These are phyloP conservation scores for Amphimallon solstitiale DNA, from an alignment of 2,888 invertebrate genomes.

Conservation along the genomic window DNA sequence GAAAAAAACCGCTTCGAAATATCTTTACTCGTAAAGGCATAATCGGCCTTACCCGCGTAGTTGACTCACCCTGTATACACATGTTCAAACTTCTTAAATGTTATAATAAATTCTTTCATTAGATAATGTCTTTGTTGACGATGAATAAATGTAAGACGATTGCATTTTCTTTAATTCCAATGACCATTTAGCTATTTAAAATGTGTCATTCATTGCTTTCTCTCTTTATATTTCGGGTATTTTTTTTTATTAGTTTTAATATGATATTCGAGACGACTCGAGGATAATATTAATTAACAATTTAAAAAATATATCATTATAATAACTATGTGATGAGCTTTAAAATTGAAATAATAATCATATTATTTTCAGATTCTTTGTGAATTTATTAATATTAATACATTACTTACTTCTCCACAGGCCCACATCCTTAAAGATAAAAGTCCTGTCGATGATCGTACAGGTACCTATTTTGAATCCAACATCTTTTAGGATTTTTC, in stretches of 20 bases:
- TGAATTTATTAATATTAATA: not conserved
- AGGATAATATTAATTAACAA: too few species aligned
- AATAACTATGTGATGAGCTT: not conserved
- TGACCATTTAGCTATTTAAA: not conserved
- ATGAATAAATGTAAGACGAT: too few species aligned
- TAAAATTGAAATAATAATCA: not conserved
- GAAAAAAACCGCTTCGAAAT: too few species aligned
- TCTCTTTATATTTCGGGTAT: constrained; percentile 10
- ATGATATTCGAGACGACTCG: too few species aligned
- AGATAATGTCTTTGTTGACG: too few species aligned
- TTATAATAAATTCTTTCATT: too few species aligned
- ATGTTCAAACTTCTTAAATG: too few species aligned
- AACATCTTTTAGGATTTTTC: constrained; percentile 66
- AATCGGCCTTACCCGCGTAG: too few species aligned
- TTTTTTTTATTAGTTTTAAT: not conserved
- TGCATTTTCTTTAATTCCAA: not conserved
- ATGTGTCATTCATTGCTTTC: not conserved
- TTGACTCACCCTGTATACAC: too few species aligned
- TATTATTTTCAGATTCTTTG: not conserved
- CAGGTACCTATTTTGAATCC: constrained; percentile 73
- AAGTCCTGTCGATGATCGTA: constrained; percentile 67
- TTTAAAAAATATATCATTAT: too few species aligned
- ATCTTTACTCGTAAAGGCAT: too few species aligned
- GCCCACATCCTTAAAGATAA: constrained; percentile 68
- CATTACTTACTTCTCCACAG: constrained; percentile 68